Evolutionary conservation across 2,113 vertebrate species (phyloP), one percentile per base, ranked within the genome.

Genomic region (Hippopotamus amphibius): DNA sequence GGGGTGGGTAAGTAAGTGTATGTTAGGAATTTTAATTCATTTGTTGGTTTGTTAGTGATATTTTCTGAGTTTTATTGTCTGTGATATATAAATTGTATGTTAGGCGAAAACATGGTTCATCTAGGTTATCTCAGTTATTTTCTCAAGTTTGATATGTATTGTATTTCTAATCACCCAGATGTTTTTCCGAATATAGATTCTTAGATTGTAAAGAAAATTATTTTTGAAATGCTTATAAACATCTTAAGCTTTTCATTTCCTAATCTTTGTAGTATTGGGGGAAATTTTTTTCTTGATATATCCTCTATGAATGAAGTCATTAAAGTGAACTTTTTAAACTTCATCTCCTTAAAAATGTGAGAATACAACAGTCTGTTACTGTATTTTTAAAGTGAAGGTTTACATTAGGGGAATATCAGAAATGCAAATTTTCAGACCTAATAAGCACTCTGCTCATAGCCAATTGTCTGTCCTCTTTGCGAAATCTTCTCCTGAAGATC

Each of bases 141-240:
- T 37, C 24, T 92, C 57, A 74, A 82, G 21, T 86, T 71, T 88
- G 33, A 37, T 77, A 69, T 84, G 15, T 68, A n/a, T 53, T 79
- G 6, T 90, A 15, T 82, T 97, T 90, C 16, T 63, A 83, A 72
- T 79, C 16, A 72, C 10, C 9, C 43, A 57, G 28, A 50, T 88
- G 16, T 46, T 92, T 97, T 85, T 66, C 37, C 84, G 26, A 93
- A 79, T 87, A 66, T 41, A 86, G 87, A 81, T 95, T 96, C 37
- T 69, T 85, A 53, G 7, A 43, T 57, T 77, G 14, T 74, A 90
- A 68, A 80, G 74, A 41, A 74, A 41, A 22, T 87, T 93, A 93
- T 43, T 95, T 93, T 71, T 84, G 26, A 97, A 92, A 37, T 96
- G 48, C 28, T 95, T 93, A 28, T 0, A 28, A 88, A 85, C 14